These are phyloP conservation scores for Caenorhabditis remanei DNA, from an alignment of 1,140 invertebrate genomes.

Conservation along the genomic window DNA sequence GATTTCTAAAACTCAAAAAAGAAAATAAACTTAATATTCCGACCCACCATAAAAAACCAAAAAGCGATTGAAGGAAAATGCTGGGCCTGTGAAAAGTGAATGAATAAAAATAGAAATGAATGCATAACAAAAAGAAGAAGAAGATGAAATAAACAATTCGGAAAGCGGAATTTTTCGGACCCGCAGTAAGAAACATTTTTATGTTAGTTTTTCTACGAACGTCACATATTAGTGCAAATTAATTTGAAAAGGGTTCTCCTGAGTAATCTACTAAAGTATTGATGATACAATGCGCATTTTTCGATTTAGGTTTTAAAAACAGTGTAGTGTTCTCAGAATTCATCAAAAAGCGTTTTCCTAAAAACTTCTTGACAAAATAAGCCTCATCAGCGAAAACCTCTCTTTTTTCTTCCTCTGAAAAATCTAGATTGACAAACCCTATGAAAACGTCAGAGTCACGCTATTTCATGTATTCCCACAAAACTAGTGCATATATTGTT, in stretches of 20 bases:
- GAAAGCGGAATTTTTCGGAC: too few relatives aligned
- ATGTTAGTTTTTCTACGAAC: background rate
- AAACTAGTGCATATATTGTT: background rate
- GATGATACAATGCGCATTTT: too few relatives aligned
- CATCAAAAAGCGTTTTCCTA: background rate
- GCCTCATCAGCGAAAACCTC: background rate
- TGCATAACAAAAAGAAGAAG: background rate
- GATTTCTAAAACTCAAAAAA: background rate
- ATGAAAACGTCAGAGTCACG: background rate
- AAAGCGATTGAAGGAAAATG: background rate
- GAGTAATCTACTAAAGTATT: too few relatives aligned
- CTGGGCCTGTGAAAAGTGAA: background rate
- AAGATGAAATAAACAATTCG: background rate
- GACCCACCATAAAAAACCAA: background rate
- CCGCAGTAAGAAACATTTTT: background rate
- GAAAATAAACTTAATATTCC: conserved; percentile 1
- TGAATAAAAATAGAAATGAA: conserved; percentile 22
- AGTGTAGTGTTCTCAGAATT: too few relatives aligned
- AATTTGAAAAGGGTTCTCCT: too few relatives aligned
- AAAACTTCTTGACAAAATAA: conserved; percentile 9
- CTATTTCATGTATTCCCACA: background rate
- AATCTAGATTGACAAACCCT: background rate
- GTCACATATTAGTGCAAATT: background rate
- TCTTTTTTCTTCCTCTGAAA: background rate
- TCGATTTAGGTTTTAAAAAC: too few relatives aligned